phyloP scores from a whole-genome alignment of 2,797 vertebrate species.

The Mionectes olivaceus region DNA sequence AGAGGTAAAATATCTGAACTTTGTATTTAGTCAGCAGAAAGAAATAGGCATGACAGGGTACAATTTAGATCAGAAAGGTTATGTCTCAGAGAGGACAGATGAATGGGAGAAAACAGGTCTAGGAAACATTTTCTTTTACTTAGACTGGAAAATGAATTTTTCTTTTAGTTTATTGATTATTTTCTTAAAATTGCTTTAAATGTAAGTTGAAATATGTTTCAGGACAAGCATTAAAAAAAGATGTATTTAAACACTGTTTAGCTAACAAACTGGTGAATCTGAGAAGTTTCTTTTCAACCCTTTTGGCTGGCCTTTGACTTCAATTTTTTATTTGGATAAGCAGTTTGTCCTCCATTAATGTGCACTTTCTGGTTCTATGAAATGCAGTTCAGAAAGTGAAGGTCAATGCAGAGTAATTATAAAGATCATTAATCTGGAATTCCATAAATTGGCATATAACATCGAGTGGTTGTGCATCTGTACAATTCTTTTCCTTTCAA shows the following conservation, averaged over 20 bases:
- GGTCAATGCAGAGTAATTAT: not conserved
- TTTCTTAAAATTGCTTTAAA: not conserved
- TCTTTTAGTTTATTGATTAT: not conserved
- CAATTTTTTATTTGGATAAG: not conserved
- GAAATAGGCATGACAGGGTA: not conserved
- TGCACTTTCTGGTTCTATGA: not conserved
- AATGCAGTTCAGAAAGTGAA: not conserved
- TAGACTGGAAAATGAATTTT: not conserved
- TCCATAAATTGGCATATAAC: not conserved
- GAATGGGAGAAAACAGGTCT: not conserved
- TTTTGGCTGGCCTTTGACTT: not conserved
- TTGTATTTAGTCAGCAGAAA: not conserved
- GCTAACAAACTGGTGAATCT: not conserved
- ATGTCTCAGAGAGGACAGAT: not conserved
- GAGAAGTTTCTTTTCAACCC: fast-evolving
- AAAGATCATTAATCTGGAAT: not conserved
- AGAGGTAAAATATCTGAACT: not conserved
- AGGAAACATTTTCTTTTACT: not conserved
- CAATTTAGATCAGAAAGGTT: not conserved
- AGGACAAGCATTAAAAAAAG: not conserved
- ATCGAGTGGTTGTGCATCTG: not conserved
- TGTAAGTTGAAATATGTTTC: not conserved
- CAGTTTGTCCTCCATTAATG: not conserved
- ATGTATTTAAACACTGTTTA: not conserved
- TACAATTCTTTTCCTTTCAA: not conserved